Percentiles rank a stretch among this genome's conserved stretches.
Conservation (phyloP, 2,888 invertebrate species). For the Leuctra nigra region DNA sequence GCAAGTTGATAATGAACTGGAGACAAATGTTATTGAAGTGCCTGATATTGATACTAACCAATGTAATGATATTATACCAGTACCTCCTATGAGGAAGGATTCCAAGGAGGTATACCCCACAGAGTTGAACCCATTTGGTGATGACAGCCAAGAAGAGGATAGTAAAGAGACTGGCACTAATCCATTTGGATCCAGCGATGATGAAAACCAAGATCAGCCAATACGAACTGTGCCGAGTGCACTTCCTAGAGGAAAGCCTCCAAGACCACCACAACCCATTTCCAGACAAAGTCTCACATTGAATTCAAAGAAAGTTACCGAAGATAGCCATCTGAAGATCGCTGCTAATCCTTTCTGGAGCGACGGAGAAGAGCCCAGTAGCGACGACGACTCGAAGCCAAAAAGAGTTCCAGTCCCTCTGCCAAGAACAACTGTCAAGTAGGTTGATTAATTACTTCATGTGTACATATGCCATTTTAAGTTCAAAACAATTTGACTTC, state of each 20-base stretch:
- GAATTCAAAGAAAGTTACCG: conserved; percentile 25
- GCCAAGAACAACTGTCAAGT: conserved; percentile 43
- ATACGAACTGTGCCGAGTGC: conserved; percentile 32
- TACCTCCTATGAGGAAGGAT: neutral
- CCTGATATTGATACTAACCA: neutral
- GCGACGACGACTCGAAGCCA: conserved; percentile 43
- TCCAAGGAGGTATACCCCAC: conserved; percentile 56
- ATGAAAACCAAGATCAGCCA: conserved; percentile 44
- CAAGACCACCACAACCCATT: conserved; percentile 8
- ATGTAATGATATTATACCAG: too few species aligned
- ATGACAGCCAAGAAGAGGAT: conserved; percentile 44
- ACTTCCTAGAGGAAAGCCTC: conserved; percentile 38
- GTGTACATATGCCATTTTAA: too few species aligned
- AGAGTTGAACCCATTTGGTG: conserved; percentile 77
- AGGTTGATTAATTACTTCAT: neutral
- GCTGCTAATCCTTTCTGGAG: conserved; percentile 66
- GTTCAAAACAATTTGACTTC: too few species aligned
- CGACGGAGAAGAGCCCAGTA: conserved; percentile 58
- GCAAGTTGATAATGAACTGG: too few species aligned
- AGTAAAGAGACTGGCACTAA: conserved; percentile 47
- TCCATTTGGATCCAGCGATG: conserved; percentile 62
- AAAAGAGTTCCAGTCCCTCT: conserved; percentile 41
- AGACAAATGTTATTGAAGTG: too few species aligned
- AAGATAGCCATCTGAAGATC: conserved; percentile 45
- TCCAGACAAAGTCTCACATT: neutral